Conservation (phyloP, 2,113 vertebrate species). For the Carettochelys insculpta region DNA sequence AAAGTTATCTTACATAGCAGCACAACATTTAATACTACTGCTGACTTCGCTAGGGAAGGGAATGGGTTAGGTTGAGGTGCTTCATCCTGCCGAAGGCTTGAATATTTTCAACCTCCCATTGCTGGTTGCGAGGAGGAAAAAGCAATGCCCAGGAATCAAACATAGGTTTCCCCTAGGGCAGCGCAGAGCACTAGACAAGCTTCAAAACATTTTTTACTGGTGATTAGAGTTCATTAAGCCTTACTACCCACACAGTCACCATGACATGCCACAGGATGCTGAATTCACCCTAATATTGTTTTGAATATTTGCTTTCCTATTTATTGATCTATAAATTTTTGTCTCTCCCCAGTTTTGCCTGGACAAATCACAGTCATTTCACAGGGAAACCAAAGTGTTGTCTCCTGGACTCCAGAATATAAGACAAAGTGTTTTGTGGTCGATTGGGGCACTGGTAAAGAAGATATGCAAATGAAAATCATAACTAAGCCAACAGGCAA, state of each 20-base stretch:
- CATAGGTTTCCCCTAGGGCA: not conserved
- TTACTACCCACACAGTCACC: not conserved
- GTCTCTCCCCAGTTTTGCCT: conserved; percentile 55
- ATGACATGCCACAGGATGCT: not conserved
- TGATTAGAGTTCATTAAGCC: not conserved
- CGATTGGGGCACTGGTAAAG: conserved; percentile 65
- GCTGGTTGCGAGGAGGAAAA: too few relatives aligned
- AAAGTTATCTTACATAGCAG: not conserved
- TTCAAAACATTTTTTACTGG: not conserved
- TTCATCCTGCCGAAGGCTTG: not conserved
- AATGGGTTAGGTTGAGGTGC: not conserved
- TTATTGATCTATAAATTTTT: not conserved
- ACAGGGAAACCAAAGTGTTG: not conserved
- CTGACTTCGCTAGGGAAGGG: not conserved
- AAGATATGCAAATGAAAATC: conserved; percentile 53
- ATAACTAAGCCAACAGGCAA: not conserved
- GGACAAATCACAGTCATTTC: conserved; percentile 47
- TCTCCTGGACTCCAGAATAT: conserved; percentile 65
- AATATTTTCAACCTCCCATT: too few relatives aligned
- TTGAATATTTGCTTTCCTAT: fast-evolving
- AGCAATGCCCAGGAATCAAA: not conserved
- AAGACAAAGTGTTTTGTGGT: conserved; percentile 59
- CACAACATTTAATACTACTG: not conserved
- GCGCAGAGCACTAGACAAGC: not conserved
- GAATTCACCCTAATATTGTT: not conserved